Evolutionary conservation across 2,888 invertebrate species (phyloP).

Genomic region (Diachrysia chrysitis): DNA sequence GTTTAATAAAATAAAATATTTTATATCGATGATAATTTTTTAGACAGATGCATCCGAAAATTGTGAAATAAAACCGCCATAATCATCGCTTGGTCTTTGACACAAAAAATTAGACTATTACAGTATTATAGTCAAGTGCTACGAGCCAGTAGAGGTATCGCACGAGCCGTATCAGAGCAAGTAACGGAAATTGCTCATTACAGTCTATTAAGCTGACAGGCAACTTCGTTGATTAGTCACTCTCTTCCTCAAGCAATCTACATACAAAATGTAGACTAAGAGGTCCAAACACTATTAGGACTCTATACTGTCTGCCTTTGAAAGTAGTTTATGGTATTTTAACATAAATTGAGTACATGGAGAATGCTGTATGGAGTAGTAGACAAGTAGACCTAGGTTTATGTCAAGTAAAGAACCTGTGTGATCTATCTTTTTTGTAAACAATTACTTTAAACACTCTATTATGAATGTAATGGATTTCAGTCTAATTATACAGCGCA

Average conservation of each 20-base stretch:
- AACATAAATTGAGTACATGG: not conserved
- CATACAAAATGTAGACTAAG: not conserved
- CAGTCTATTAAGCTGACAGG: not conserved
- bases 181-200: constrained; percentile 15
- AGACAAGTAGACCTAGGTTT: too few relatives aligned
- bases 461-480: too few relatives aligned
- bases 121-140: not conserved
- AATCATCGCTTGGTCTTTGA: not conserved
- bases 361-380: too few relatives aligned
- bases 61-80: not conserved
- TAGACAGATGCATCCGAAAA: not conserved
- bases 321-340: not conserved
- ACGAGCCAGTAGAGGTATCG: too few relatives aligned
- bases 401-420: too few relatives aligned
- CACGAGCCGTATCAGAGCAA: not conserved
- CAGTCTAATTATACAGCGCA: too few relatives aligned
- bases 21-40: too few relatives aligned
- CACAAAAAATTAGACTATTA: not conserved
- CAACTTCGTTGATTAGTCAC: not conserved
- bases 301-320: too few relatives aligned
- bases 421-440: too few relatives aligned
- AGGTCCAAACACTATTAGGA: not conserved
- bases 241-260: not conserved
- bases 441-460: too few relatives aligned
- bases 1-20: too few relatives aligned